Evolutionary conservation across 2,888 invertebrate genomes (phyloP).

Genomic region (Drosophila pullipes): DNA sequence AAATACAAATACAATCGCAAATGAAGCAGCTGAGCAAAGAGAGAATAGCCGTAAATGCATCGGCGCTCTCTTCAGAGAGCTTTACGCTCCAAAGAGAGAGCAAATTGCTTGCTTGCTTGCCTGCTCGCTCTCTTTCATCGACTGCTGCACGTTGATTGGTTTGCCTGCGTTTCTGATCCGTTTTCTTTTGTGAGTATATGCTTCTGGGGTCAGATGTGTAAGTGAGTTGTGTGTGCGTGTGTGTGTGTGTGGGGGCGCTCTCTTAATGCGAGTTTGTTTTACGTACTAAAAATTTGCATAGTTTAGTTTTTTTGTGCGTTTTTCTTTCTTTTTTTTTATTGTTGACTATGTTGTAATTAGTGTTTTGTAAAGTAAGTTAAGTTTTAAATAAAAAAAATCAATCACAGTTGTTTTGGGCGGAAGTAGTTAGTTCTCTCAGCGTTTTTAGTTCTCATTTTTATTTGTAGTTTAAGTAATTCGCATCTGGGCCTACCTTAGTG

Average conservation of each 20-base stretch:
- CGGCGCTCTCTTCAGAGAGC: background rate
- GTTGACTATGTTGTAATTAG: slow-evolving; percentile 61
- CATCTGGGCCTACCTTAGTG: slow-evolving; percentile 56
- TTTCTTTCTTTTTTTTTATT: slow-evolving; percentile 37
- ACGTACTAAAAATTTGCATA: slow-evolving; percentile 75
- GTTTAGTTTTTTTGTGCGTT: slow-evolving; percentile 55
- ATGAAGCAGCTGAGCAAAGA: background rate
- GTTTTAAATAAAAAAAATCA: slow-evolving; percentile 73
- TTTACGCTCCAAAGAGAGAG: background rate
- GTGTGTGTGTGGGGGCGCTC: slow-evolving; percentile 34
- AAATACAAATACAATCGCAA: background rate
- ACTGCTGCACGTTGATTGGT: slow-evolving; percentile 28
- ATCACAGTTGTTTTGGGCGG: slow-evolving; percentile 85
- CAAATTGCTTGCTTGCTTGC: background rate
- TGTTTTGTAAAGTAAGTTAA: slow-evolving; percentile 58
- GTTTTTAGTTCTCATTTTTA: slow-evolving; percentile 26
- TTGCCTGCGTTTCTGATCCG: slow-evolving; percentile 12
- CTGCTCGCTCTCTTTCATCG: slow-evolving; percentile 10
- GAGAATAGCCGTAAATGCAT: background rate
- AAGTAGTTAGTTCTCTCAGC: slow-evolving; percentile 74
- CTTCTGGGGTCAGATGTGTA: slow-evolving; percentile 19
- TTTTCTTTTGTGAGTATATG: slow-evolving; percentile 37
- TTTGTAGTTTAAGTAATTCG: slow-evolving; percentile 53
- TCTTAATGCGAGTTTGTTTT: slow-evolving; percentile 50
- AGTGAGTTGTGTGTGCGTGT: slow-evolving; percentile 10